A percentile compares a stretch with the other conserved stretches of the same genome.
These are phyloP conservation scores for Pungitius pungitius DNA, from an alignment of 2,113 vertebrate species.

Conservation along the genomic window DNA sequence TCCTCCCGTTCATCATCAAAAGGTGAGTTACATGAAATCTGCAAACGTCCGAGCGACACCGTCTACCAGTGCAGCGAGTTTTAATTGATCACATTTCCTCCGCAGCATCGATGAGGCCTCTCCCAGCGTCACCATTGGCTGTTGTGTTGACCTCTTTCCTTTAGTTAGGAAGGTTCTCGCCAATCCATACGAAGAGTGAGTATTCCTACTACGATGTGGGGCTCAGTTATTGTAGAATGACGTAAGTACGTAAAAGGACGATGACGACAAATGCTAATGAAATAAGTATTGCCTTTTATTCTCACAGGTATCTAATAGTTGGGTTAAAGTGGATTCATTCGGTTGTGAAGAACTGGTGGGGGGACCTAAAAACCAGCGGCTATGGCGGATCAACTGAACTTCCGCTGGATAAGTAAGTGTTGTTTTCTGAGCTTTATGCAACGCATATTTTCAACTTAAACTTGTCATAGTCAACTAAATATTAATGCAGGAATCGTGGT, in stretches of 20 bases:
- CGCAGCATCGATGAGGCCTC: conserved; percentile 89
- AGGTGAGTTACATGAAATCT: conserved; percentile 76
- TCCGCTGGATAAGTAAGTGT: conserved; percentile 60
- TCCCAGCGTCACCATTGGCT: conserved; percentile 86
- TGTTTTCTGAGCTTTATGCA: neutral
- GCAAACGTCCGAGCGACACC: neutral
- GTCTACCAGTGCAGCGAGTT: neutral
- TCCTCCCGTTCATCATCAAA: conserved; percentile 91
- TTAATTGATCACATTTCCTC: conserved; percentile 35
- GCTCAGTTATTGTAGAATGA: neutral
- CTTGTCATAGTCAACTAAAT: neutral
- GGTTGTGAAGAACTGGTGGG: conserved; percentile 90
- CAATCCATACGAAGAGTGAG: conserved; percentile 94
- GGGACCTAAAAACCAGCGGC: conserved; percentile 83
- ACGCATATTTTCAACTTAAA: neutral
- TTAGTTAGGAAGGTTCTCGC: conserved; percentile 88
- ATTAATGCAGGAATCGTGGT: neutral
- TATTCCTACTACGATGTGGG: conserved; percentile 30
- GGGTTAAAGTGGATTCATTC: conserved; percentile 92
- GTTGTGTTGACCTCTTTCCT: conserved; percentile 93
- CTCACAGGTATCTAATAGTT: conserved; percentile 87
- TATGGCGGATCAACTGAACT: conserved; percentile 76
- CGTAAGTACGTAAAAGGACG: neutral
- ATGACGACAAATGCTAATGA: neutral
- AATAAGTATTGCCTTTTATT: neutral